Percentiles rank a stretch among this genome's conserved stretches.
phyloP scores from a whole-genome alignment of 2,113 vertebrate species.

The Xyrauchen texanus region DNA sequence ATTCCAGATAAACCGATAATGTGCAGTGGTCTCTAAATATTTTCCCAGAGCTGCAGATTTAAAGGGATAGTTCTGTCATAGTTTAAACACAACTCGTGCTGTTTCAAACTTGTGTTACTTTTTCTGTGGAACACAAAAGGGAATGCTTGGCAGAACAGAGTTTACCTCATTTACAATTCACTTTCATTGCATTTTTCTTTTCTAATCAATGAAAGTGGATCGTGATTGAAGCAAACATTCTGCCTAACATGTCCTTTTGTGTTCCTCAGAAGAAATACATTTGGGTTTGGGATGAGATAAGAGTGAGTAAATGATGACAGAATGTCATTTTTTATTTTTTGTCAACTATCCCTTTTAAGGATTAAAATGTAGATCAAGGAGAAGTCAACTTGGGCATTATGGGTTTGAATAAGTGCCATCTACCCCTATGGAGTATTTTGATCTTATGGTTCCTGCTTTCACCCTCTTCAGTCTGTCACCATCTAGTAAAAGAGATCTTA shows the following conservation, averaged over 20 bases:
- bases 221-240: too few species aligned
- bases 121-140: too few species aligned
- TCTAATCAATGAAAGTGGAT: too few species aligned
- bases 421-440: conserved; percentile 57
- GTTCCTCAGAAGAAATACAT: not conserved
- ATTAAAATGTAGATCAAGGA: conserved; percentile 12
- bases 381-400: conserved; percentile 57
- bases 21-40: too few species aligned
- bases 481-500: conserved; percentile 86
- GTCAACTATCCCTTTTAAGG: not conserved
- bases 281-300: not conserved
- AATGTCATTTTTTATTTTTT: not conserved
- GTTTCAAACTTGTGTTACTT: too few species aligned
- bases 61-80: too few species aligned
- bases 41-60: too few species aligned
- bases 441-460: conserved; percentile 78
- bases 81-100: too few species aligned
- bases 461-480: conserved; percentile 81
- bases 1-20: too few species aligned
- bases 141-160: too few species aligned
- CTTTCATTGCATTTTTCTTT: too few species aligned
- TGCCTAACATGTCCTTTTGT: not conserved
- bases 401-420: conserved; percentile 31
- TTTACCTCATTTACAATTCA: too few species aligned
- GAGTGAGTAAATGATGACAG: not conserved